These are phyloP conservation scores for Harpalus rufipes DNA, from an alignment of 2,888 invertebrate genomes.

Conservation along the genomic window DNA sequence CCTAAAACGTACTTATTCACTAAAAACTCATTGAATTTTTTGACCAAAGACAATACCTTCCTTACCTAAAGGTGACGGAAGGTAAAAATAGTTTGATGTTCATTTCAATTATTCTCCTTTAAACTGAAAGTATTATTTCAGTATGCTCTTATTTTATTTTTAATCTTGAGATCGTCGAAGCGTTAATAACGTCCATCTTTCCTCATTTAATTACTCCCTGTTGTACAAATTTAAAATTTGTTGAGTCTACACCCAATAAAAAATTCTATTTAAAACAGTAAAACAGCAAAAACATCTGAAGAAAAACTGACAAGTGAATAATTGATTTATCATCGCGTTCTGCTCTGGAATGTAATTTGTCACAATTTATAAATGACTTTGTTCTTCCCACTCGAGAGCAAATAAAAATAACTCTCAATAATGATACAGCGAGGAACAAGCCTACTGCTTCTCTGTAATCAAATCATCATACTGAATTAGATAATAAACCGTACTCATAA, in stretches of 20 bases:
- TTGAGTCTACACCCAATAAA: not conserved
- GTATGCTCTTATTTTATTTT: no score
- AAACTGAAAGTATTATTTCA: no score
- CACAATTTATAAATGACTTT: conserved; percentile 53
- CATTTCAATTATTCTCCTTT: no score
- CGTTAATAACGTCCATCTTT: not conserved
- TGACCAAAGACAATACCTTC: no score
- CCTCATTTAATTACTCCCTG: not conserved
- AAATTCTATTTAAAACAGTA: not conserved
- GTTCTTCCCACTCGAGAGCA: conserved; percentile 24
- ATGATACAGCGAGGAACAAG: conserved; percentile 11
- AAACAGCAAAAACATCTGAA: not conserved
- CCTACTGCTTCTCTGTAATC: conserved; percentile 19
- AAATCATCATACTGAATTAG: conserved; percentile 23
- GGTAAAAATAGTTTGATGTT: no score
- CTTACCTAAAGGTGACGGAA: no score
- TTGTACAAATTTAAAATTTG: conserved; percentile 2
- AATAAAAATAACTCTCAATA: conserved; percentile 30
- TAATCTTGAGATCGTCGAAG: not conserved
- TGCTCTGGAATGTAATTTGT: conserved; percentile 33
- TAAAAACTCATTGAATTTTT: no score
- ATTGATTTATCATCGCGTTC: conserved; percentile 47
- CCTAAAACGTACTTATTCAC: no score
- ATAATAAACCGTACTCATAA: conserved; percentile 9
- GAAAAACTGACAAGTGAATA: conserved; percentile 13